phyloP scores from a whole-genome alignment of 1,140 invertebrate genomes.

The Brachionus asplanchnoidis region DNA sequence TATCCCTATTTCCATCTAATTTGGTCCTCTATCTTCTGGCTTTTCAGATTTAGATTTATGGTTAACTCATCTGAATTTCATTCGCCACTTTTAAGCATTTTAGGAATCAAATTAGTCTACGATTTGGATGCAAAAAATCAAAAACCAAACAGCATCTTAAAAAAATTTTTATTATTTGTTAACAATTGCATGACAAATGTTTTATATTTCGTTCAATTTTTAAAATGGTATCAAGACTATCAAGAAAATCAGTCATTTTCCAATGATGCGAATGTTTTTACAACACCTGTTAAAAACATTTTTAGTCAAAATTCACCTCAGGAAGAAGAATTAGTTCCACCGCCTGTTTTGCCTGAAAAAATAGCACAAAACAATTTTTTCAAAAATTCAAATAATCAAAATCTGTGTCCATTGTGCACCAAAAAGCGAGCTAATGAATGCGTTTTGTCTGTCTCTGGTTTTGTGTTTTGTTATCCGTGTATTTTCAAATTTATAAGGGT shows the following conservation, averaged over 20 bases:
- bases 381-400: background rate
- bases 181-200: background rate
- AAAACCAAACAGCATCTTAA: background rate
- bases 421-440: slow-evolving; percentile 32
- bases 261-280: background rate
- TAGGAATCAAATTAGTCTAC: slow-evolving; percentile 2
- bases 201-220: slow-evolving; percentile 35
- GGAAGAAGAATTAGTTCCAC: background rate
- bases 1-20: slow-evolving; percentile 33
- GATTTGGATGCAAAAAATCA: background rate
- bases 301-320: background rate
- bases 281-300: background rate
- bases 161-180: background rate
- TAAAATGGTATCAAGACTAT: slow-evolving; percentile 39
- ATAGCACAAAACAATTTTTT: background rate
- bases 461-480: slow-evolving; percentile 39
- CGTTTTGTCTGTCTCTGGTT: slow-evolving; percentile 29
- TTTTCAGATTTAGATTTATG: slow-evolving; percentile 27
- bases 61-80: background rate
- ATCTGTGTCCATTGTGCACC: slow-evolving; percentile 26
- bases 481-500: slow-evolving; percentile 35
- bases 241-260: background rate
- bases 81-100: slow-evolving; percentile 6
- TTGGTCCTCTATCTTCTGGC: background rate
- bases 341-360: slow-evolving; percentile 17